Base-by-base conservation (phyloP, 1,140 invertebrate genomes). In the Alviniconcha marisindica region DNA sequence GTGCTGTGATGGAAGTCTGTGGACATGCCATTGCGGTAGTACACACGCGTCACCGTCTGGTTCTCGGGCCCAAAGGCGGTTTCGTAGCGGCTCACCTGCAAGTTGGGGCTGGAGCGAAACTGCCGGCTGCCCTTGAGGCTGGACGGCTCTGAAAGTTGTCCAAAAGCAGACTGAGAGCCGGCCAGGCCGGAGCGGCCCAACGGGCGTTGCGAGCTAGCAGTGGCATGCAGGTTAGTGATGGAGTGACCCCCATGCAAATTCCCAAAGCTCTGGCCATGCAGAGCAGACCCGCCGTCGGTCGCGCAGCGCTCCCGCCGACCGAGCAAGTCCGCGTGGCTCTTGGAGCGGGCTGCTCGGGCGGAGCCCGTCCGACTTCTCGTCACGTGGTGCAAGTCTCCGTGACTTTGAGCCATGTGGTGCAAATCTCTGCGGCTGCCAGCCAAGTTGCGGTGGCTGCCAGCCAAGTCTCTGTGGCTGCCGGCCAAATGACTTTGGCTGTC, bases 51-150 rank as follows among this genome's bases (percentile, higher is more conserved):
- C 3, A 92, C 88, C 36, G 89, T 92, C 40, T 85, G 83, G 76
- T 92, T 92, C 48, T 92, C 91, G 12, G 91, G 91, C 12, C 91
- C 90, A 88, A 92, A 91, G 15, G 89, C 89, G 31, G 90, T 91
- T 79, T 92, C 91, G 86, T 89, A 92, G 69, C 85, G 85, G 5
- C 89, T 87, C 15, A 90, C 84, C 60, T 87, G 86, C n/a, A 87
- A 83, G 54, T 85, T 81, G 2, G 85, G 81, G 12, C 73, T 85
- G 2, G 87, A 88, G 0, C 81, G 74, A 79, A 73, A 84, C 31
- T 79, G 86, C 42, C 73, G 82, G 33, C 77, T 83, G 51, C 33
- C 73, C 18, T 73, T 38, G 24, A 77, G 36, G 56, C 69, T 69
- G 40, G 56, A 80, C 2, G 54, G 36, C 51, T 63, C 48, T 77